Base-by-base conservation (phyloP, 2,888 invertebrate species). In the Drosophila algonquin region DNA sequence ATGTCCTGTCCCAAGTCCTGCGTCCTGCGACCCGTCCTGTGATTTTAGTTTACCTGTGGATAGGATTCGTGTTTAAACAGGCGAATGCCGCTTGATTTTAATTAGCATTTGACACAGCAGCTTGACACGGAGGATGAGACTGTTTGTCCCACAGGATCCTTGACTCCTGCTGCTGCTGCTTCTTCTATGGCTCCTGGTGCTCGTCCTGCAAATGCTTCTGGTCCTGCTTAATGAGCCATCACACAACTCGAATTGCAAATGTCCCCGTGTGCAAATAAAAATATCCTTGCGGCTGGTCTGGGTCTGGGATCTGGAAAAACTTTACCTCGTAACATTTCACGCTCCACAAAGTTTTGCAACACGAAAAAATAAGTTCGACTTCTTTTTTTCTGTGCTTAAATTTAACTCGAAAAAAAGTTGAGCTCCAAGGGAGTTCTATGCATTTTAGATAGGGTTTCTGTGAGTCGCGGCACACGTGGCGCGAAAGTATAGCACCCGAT, bases 21-120 rank as follows among this genome's bases (percentile, higher is more conserved):
- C 57, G 71, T 68, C 67, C 55, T 75, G 14, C 2, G 27, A 9
- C 14, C 7, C 0, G 30, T 30, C 30, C 40, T 40, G 40, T 40
- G 79, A 73, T 75, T 83, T 86, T 68, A 75, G 87, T 27, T 63
- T 40, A 40, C 63, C 63, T 51, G 55, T 27, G 47, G 64, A 55
- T 45, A 10, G 52, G 61, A 75, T 69, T 74, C 63, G 48, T 83
- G 80, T 86, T 88, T 82, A 76, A 80, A 80, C 74, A 88, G 65
- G 77, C 88, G 86, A 87, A 71, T 81, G 88, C 72, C 76, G 89
- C 85, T 85, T 89, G 89, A 86, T 89, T 89, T 86, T 86, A 86
- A 86, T 86, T 86, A 89, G 86, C 89, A 87, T 86, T 86, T 86
- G 86, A 86, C 86, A 86, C 89, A 86, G 82, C 85, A 81, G 85